Evolutionary conservation across 2,113 vertebrate genomes (phyloP), one percentile per base, ranked within the genome.

Genomic region (Nothoprocta perdicaria): DNA sequence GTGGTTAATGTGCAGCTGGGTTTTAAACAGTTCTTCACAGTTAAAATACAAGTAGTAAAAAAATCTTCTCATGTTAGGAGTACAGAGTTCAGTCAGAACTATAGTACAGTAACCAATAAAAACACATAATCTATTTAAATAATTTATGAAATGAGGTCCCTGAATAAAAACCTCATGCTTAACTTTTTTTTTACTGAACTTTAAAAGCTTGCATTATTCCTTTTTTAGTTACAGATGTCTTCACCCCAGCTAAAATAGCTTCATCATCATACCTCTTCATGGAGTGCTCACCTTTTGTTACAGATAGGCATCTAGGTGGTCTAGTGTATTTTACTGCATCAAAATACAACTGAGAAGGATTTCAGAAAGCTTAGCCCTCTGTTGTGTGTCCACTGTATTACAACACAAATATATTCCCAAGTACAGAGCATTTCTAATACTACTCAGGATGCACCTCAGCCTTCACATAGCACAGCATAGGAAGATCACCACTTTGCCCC

Each of bases 21-120:
- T 84, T 94, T 92, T 92, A 80, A 92, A 95, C 38, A 94, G 90
- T 95, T 90, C 67, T 74, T 93, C 91, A 87, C 80, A 53, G 43
- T 58, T 72, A 58, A 80, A 80, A n/a, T 35, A 67, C 33, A 86
- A 84, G 69, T 35, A 6, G 4, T 78, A 88, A 66, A 53, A 38
- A 86, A 90, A 63, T 80, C n/a, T 75, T 76, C 35, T 76, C 14
- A 68, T 24, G 48, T 8, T 12, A 9, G 12, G 45, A 21, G 9
- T 23, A 27, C 68, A 84, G 23, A 45, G 22, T 38, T 91, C 26
- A 33, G 24, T 85, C 79, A 63, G 68, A 68, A 77, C 62, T 53
- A 66, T 27, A 50, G 75, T 52, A 84, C 0, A 33, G 38, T 65
- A 76, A 84, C 58, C 3, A 3, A 76, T 41, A 19, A 15, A 78